Conservation (phyloP, 2,888 invertebrate species). For the Tetheella fluctuosa region DNA sequence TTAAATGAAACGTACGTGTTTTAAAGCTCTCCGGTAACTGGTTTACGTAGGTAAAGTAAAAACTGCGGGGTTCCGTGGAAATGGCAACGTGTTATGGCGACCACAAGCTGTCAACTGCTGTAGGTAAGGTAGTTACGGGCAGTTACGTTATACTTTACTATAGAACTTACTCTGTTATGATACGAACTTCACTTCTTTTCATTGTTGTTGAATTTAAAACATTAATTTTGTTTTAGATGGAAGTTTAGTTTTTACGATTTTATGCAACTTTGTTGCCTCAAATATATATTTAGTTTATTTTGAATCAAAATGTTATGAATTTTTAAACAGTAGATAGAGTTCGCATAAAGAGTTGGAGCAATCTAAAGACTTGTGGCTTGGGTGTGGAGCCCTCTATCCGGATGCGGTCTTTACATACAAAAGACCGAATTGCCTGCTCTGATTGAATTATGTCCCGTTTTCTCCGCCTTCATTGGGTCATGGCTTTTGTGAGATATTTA, state of each 20-base stretch:
- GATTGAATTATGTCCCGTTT: slow-evolving; percentile 78
- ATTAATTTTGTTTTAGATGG: slow-evolving; percentile 4
- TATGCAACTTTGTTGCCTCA: too few relatives aligned
- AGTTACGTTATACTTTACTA: slow-evolving; percentile 21
- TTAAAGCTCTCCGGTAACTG: slow-evolving; percentile 15
- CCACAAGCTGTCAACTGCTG: slow-evolving; percentile 27
- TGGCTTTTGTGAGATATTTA: slow-evolving; percentile 62
- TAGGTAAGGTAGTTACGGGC: slow-evolving; percentile 13
- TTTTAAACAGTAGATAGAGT: slow-evolving; percentile 40
- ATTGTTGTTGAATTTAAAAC: slow-evolving; percentile 6
- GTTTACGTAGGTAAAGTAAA: slow-evolving; percentile 16
- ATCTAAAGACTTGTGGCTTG: slow-evolving; percentile 22
- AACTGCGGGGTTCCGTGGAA: slow-evolving; percentile 17
- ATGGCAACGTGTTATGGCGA: slow-evolving; percentile 20
- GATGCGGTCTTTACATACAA: slow-evolving; percentile 78
- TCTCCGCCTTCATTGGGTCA: slow-evolving; percentile 55
- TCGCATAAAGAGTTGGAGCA: slow-evolving; percentile 38
- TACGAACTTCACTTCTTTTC: slow-evolving; percentile 13
- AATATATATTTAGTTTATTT: too few relatives aligned
- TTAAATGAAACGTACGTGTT: slow-evolving; percentile 12
- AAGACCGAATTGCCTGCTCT: slow-evolving; percentile 72
- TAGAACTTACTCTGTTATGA: slow-evolving; percentile 32
- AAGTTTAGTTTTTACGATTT: neutral
- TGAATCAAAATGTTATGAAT: too few relatives aligned
- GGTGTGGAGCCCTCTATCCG: slow-evolving; percentile 44